Base-by-base conservation (phyloP, 2,888 invertebrate species). In the Cosmia trapezina region DNA sequence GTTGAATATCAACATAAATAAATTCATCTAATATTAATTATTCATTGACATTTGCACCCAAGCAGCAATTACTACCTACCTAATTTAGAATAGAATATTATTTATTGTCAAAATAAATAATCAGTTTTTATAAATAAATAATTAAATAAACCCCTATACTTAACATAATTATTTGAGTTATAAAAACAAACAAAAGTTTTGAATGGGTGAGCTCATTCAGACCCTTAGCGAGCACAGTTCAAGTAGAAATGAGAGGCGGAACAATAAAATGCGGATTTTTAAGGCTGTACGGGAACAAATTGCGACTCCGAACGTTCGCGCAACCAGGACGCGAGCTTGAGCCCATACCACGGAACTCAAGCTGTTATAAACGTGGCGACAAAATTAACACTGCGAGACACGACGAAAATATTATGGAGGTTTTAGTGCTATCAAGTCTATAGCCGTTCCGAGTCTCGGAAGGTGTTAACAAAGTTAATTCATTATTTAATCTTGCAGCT, bases 231-330 rank as follows among this genome's bases (percentile, higher is more conserved):
- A 88, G 88, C 89, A 86, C 91, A 92, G 91, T 93, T 93, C 91
- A 89, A 93, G 91, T 89, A 91, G 90, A 92, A 93, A 93, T 92
- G 93, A 93, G 91, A 90, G 91, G 90, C 90, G 91, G 92, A 91
- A 94, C 94, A 94, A 94, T 95, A 95, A 94, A 95, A 95, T 94
- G 93, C 87, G 94, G 93, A 94, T 95, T 95, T 95, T 95, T 94
- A 95, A 95, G 94, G 93, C 92, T 93, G 92, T 93, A 90, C 91
- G 91, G 86, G 93, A 94, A 94, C 95, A 95, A 95, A 95, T 95
- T 95, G 94, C 93, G 91, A 91, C 91, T 90, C 87, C 89, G 86
- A 91, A 89, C 90, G 89, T 90, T 92, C 92, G 90, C 91, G 90
- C 89, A 89, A 90, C 89, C 85, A 88, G 86, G 90, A 93, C 93